These are phyloP conservation scores for Amphiprion ocellaris DNA, from an alignment of 2,113 vertebrate genomes.

Conservation along the genomic window DNA sequence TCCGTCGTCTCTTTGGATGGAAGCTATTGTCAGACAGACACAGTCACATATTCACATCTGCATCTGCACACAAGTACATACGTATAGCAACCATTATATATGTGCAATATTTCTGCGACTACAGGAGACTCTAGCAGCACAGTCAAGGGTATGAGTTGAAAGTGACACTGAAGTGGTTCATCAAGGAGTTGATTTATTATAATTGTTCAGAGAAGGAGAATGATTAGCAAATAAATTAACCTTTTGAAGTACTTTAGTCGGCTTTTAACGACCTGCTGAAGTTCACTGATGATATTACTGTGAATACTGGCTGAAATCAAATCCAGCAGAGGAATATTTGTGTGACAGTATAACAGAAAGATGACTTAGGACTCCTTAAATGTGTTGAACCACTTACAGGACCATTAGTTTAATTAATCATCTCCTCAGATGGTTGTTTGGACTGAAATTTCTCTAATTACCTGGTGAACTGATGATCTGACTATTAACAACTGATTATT, in stretches of 20 bases:
- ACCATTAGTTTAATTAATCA: constrained; percentile 53
- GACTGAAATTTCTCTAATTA: constrained; percentile 49
- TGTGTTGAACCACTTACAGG: constrained; percentile 2
- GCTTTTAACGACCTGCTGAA: constrained; percentile 54
- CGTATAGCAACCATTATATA: not conserved
- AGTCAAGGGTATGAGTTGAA: constrained; percentile 22
- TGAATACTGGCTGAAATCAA: constrained; percentile 33
- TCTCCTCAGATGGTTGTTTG: constrained; percentile 27
- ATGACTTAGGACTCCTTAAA: constrained; percentile 35
- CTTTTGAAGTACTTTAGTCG: constrained; percentile 58
- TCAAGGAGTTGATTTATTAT: constrained; percentile 59
- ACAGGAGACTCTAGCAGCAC: not conserved
- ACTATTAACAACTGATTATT: constrained; percentile 21
- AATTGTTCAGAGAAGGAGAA: constrained; percentile 47
- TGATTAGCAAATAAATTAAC: constrained; percentile 67
- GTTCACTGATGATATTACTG: constrained; percentile 45
- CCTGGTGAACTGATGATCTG: constrained; percentile 34
- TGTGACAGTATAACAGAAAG: constrained; percentile 46
- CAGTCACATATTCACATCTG: not conserved
- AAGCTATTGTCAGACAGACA: not conserved
- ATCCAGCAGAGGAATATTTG: constrained; percentile 33
- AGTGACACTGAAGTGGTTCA: constrained; percentile 31
- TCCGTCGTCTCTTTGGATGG: not conserved
- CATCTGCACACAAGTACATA: not conserved
- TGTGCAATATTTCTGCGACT: not conserved